Conservation (phyloP, 2,797 vertebrate genomes). For the Gadopsis bispinosus region DNA sequence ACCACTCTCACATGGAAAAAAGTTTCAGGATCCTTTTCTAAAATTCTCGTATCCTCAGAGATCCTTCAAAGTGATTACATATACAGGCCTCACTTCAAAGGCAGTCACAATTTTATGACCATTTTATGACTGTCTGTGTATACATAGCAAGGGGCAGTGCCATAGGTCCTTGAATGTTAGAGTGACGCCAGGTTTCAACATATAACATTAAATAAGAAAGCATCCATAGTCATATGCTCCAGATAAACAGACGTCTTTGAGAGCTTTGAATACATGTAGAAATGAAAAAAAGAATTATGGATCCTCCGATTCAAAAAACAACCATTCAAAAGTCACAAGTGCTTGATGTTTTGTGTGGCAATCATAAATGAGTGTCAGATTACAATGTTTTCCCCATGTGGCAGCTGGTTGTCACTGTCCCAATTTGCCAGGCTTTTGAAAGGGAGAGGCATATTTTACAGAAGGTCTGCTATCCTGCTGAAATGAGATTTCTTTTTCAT, state of each 20-base stretch:
- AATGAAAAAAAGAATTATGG: constrained; percentile 31
- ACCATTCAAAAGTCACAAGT: constrained; percentile 34
- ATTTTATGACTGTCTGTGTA: constrained; percentile 17
- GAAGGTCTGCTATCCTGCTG: constrained; percentile 45
- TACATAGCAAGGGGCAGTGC: neutral
- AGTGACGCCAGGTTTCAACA: constrained; percentile 10
- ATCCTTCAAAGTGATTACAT: constrained; percentile 42
- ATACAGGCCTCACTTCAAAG: constrained; percentile 34
- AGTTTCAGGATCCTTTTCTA: constrained; percentile 38
- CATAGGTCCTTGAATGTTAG: neutral
- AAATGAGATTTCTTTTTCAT: constrained; percentile 61
- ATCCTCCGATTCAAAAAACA: constrained; percentile 1
- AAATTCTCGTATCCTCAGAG: constrained; percentile 41
- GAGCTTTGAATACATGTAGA: constrained; percentile 20
- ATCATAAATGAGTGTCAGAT: constrained; percentile 53
- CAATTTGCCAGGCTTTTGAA: constrained; percentile 61
- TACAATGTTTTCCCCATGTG: constrained; percentile 60
- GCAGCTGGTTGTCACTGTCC: constrained; percentile 55
- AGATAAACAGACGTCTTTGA: constrained; percentile 10
- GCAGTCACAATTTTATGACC: neutral
- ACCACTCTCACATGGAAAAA: constrained; percentile 27
- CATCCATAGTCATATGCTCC: neutral
- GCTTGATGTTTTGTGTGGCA: constrained; percentile 41
- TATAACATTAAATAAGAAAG: neutral
- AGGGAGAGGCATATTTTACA: constrained; percentile 55